phyloP scores from a whole-genome alignment of 1,140 invertebrate genomes.

The Conus ventricosus region DNA sequence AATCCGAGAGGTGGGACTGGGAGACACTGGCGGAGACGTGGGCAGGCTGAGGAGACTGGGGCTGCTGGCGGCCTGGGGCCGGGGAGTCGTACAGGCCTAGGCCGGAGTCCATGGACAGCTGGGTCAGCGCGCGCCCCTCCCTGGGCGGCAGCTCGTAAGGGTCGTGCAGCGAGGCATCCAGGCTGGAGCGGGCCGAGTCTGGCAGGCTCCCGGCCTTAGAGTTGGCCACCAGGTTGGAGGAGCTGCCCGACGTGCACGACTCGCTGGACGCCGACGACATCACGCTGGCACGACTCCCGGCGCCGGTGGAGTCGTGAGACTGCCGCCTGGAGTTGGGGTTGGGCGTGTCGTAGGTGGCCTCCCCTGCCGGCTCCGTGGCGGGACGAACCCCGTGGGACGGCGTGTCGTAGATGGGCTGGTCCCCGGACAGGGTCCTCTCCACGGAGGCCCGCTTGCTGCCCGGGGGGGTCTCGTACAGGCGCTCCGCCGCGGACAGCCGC shows the following conservation, averaged over 20 bases:
- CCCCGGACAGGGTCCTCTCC: slow-evolving; percentile 44
- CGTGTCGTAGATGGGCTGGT: slow-evolving; percentile 56
- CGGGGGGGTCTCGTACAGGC: slow-evolving; percentile 46
- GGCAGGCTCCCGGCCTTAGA: slow-evolving; percentile 63
- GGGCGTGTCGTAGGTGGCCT: slow-evolving; percentile 26
- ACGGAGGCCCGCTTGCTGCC: slow-evolving; percentile 46
- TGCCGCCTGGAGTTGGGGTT: slow-evolving; percentile 46
- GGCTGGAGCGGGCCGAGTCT: slow-evolving; percentile 75
- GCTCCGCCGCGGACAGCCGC: slow-evolving; percentile 24
- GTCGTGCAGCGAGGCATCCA: slow-evolving; percentile 73
- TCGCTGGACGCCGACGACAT: slow-evolving; percentile 72
- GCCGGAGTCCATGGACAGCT: slow-evolving; percentile 59
- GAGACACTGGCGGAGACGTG: slow-evolving; percentile 28
- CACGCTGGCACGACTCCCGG: slow-evolving; percentile 55
- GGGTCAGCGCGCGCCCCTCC: slow-evolving; percentile 45
- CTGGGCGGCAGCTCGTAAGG: slow-evolving; percentile 72
- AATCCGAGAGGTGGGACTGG: slow-evolving; percentile 27
- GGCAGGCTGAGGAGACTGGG: slow-evolving; percentile 4
- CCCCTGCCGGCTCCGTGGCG: not conserved
- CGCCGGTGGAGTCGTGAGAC: slow-evolving; percentile 30
- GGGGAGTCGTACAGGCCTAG: slow-evolving; percentile 60
- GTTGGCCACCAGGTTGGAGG: slow-evolving; percentile 45
- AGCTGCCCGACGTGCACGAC: slow-evolving; percentile 68
- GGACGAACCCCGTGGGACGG: not conserved
- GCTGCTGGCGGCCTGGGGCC: slow-evolving; percentile 31